Conservation (phyloP, 2,888 invertebrate genomes). For the Petrolisthes manimaculis region DNA sequence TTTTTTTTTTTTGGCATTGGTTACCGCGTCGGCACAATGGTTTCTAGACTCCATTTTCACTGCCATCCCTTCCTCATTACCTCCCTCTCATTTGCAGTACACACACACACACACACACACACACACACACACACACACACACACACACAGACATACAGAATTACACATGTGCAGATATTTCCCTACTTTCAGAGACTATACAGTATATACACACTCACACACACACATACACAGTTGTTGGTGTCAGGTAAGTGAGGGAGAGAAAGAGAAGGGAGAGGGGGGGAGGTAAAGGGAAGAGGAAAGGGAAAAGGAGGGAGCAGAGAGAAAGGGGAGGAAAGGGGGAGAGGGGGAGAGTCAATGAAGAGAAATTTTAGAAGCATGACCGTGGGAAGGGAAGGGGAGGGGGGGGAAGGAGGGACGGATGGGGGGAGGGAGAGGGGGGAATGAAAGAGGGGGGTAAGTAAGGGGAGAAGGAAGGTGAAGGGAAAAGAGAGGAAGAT, state of each 20-base stretch:
- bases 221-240: neutral
- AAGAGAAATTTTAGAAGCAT: neutral
- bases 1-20: neutral
- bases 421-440: neutral
- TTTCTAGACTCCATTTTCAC: neutral
- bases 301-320: neutral
- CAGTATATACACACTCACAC: no score
- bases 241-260: neutral
- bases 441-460: neutral
- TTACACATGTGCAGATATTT: constrained; percentile 7
- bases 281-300: neutral
- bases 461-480: neutral
- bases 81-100: no score
- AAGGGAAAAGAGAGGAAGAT: neutral
- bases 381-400: neutral
- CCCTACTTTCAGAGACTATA: neutral
- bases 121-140: no score
- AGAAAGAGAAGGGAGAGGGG: neutral
- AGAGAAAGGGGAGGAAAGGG: neutral
- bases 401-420: neutral
- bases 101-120: no score
- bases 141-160: no score
- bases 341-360: neutral
- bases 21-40: neutral
- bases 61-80: no score